phyloP scores from a whole-genome alignment of 2,888 invertebrate species.

The Lithosia quadra region DNA sequence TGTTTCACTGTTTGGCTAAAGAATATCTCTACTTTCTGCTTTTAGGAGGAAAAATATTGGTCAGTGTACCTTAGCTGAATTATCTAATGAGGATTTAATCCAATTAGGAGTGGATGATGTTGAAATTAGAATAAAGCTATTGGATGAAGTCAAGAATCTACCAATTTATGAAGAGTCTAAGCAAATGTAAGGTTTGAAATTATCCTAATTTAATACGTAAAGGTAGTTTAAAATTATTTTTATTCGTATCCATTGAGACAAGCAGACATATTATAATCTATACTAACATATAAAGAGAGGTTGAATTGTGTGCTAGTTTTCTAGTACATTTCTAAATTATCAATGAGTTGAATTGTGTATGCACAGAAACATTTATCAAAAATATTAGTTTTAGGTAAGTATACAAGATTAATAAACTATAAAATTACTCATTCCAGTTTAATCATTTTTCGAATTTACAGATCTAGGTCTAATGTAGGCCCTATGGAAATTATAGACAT shows the following conservation, averaged over 20 bases:
- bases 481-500: conserved; percentile 73
- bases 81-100: conserved; percentile 77
- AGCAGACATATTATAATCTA: too few relatives aligned
- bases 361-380: too few relatives aligned
- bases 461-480: conserved; percentile 58
- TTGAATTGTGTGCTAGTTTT: not conserved
- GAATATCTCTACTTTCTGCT: not conserved
- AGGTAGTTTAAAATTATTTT: not conserved
- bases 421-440: not conserved
- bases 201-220: not conserved
- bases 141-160: conserved; percentile 74
- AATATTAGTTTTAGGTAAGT: not conserved
- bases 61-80: conserved; percentile 74
- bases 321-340: not conserved
- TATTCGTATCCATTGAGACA: not conserved
- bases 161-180: conserved; percentile 72
- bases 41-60: conserved; percentile 77
- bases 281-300: too few relatives aligned
- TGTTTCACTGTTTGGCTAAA: not conserved
- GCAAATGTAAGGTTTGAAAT: conserved; percentile 44
- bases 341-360: not conserved
- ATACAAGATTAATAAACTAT: not conserved
- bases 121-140: conserved; percentile 68
- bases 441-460: conserved; percentile 16
- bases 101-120: conserved; percentile 76